Base-by-base conservation (phyloP, 2,113 vertebrate species). In the Petrocephalus zakoni region DNA sequence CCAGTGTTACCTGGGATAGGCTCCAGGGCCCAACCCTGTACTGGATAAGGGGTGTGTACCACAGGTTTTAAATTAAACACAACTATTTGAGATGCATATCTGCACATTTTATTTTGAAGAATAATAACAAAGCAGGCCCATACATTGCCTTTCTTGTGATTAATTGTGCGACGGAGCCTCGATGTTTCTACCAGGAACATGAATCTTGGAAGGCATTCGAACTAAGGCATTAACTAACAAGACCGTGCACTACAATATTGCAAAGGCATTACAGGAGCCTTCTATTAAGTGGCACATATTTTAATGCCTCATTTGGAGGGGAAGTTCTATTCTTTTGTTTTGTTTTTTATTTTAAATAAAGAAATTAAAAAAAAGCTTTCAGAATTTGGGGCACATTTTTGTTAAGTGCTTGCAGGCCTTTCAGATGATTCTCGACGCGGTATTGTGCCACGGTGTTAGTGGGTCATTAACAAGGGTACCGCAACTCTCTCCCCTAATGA, bases 201-300 rank as follows among this genome's bases (percentile, higher is more conserved):
- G 75, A 88, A 88, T 72, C 87, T 37, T n/a, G 72, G 53, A 34
- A 37, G 72, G 34, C 72, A 55, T 83, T 89, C 72, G 11, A 72
- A 90, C 88, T 21, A 37, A 90, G 78, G 85, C 86, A 90, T 83
- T 46, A 29, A 58, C 86, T 88, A 88, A 87, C 56, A 19, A 25
- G n/a, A 34, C 25, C 25, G 46, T 29, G 37, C 25, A 6, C 51
- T 37, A 51, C 21, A 51, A 72, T 34, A 49, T 34, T 47, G 29
- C 9, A 34, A 47, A 81, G 87, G 51, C 34, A 11, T 88, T 37
- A 56, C 52, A 37, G 53, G 37, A 88, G 72, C 21, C 11, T 51
- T 88, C 47, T 42, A 34, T n/a, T 11, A 82, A 88, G 72, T 82
- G 72, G 22, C 25, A 37, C 75, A 19, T 17, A 55, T 88, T 88